A percentile compares a stretch with the other conserved stretches of the same genome.
Evolutionary conservation across 2,888 invertebrate genomes (phyloP).

Genomic region (Acanthoscelides obtectus): DNA sequence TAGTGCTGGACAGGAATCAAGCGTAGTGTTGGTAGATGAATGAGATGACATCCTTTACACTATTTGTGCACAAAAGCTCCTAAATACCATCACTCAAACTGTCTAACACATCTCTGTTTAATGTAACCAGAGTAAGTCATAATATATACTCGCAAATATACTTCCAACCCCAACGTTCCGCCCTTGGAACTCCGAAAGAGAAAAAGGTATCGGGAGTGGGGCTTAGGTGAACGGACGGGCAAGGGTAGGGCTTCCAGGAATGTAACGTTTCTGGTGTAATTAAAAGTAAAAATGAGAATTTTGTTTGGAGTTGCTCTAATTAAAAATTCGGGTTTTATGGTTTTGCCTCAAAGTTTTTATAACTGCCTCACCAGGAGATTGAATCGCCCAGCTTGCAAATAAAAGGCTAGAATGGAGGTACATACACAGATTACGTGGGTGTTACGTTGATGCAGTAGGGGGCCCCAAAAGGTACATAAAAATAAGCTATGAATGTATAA

Average conservation of each 20-base stretch:
- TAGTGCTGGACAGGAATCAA: too few species aligned
- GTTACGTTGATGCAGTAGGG: neutral
- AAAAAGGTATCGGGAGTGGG: neutral
- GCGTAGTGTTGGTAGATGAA: too few species aligned
- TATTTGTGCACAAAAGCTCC: too few species aligned
- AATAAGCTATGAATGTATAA: neutral
- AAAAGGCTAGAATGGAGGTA: neutral
- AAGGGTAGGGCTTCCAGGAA: neutral
- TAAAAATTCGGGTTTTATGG: slow-evolving; percentile 45
- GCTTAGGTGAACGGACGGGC: neutral
- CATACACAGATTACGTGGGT: neutral
- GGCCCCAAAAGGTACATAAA: neutral
- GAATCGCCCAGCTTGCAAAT: neutral
- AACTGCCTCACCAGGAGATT: slow-evolving; percentile 2
- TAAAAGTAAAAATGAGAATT: slow-evolving; percentile 48
- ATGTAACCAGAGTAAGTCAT: neutral
- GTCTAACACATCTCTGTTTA: too few species aligned
- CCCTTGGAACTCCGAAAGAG: neutral
- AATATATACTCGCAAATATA: too few species aligned
- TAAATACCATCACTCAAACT: too few species aligned
- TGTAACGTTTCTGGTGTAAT: slow-evolving; percentile 28
- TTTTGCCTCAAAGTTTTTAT: slow-evolving; percentile 17
- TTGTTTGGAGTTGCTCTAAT: slow-evolving; percentile 38
- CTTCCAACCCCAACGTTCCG: neutral
- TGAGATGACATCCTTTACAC: too few species aligned